Conservation (phyloP, 2,797 vertebrate genomes). For the Lithobates sylvaticus region DNA sequence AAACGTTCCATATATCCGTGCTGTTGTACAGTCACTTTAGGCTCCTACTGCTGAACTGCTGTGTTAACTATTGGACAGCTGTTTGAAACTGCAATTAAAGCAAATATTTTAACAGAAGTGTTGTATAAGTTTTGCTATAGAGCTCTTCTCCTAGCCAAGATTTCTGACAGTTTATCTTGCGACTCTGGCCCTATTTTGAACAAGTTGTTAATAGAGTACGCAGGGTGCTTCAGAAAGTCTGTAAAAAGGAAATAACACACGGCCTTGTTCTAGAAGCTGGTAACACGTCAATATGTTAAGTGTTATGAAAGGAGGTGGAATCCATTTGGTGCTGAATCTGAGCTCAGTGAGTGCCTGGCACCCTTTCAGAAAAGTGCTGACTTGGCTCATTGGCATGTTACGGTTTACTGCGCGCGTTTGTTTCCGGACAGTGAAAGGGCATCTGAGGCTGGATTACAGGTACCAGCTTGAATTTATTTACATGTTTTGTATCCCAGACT, state of each 20-base stretch:
- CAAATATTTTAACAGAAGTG: no score
- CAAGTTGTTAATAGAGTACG: not conserved
- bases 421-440: constrained; percentile 49
- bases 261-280: constrained; percentile 23
- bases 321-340: constrained; percentile 43
- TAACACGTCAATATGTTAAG: constrained; percentile 44
- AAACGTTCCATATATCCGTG: no score
- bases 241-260: constrained; percentile 33
- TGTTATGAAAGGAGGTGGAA: constrained; percentile 49
- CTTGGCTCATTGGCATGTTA: constrained; percentile 46
- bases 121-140: no score
- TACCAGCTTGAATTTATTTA: constrained; percentile 55
- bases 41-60: no score
- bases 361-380: constrained; percentile 53
- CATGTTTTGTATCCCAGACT: constrained; percentile 36
- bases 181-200: not conserved
- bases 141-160: not conserved
- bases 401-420: constrained; percentile 44
- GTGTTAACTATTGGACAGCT: no score
- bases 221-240: constrained; percentile 15
- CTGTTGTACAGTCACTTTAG: no score
- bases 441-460: constrained; percentile 57
- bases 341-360: constrained; percentile 52
- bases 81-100: no score
- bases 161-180: not conserved